phyloP scores from a whole-genome alignment of 1,140 invertebrate species.

The Acromyrmex heyeri region DNA sequence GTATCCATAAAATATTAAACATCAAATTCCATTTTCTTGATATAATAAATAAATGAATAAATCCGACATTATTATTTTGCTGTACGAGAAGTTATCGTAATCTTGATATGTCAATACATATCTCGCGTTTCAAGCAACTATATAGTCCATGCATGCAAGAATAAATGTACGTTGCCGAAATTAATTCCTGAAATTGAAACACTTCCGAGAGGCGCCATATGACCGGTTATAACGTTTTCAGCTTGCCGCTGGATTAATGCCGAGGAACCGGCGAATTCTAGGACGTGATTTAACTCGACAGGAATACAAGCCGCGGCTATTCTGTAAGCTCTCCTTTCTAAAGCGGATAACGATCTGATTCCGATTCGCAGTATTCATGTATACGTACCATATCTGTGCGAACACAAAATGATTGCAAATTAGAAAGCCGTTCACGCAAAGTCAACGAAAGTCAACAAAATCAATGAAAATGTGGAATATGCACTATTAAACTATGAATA shows the following conservation, averaged over 20 bases:
- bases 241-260: conserved; percentile 48
- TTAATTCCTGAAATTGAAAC: conserved; percentile 59
- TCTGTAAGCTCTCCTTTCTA: conserved; percentile 35
- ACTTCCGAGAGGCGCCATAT: conserved; percentile 46
- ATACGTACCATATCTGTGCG: neutral
- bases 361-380: conserved; percentile 21
- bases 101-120: conserved; percentile 27
- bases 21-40: neutral
- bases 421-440: conserved; percentile 1
- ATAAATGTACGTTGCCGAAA: conserved; percentile 48
- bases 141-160: conserved; percentile 7
- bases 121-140: neutral
- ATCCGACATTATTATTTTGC: conserved; percentile 20
- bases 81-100: conserved; percentile 26
- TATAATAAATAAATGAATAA: conserved; percentile 20
- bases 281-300: conserved; percentile 54
- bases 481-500: neutral
- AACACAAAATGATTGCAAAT: conserved; percentile 3
- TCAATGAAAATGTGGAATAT: neutral
- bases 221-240: conserved; percentile 53
- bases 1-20: conserved; percentile 2
- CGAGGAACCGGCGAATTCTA: conserved; percentile 33
- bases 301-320: conserved; percentile 39
- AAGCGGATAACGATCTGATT: conserved; percentile 49
- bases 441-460: conserved; percentile 2